Evolutionary conservation across 2,888 invertebrate genomes (phyloP).

Genomic region (Chaetoderma sp.): DNA sequence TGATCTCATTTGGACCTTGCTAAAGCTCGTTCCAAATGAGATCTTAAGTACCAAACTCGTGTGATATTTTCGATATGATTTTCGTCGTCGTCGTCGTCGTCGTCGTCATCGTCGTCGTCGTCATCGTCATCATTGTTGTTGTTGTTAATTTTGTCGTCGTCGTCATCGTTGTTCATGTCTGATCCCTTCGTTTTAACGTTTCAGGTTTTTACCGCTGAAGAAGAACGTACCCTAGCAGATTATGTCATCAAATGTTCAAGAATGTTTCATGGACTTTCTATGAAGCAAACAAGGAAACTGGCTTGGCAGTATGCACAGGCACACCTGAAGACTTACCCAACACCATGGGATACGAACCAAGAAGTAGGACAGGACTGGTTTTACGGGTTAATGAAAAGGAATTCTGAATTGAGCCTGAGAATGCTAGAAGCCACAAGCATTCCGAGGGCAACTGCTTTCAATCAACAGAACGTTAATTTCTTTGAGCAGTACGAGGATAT

Average conservation of each 20-base stretch:
- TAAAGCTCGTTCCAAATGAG: no score
- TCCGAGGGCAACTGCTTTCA: constrained; percentile 7
- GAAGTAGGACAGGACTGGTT: constrained; percentile 2
- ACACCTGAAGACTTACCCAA: background rate
- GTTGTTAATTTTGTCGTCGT: no score
- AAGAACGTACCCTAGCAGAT: background rate
- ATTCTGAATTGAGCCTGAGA: background rate
- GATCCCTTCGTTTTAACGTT: no score
- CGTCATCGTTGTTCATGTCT: no score
- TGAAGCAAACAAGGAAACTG: background rate
- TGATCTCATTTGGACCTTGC: no score
- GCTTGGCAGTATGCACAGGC: background rate
- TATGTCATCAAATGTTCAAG: constrained; percentile 11
- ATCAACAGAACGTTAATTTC: background rate
- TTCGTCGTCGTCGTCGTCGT: no score
- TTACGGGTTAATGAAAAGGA: background rate
- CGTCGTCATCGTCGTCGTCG: no score
- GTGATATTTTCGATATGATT: no score
- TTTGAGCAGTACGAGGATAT: background rate
- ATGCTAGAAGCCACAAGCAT: constrained; percentile 6
- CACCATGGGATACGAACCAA: background rate
- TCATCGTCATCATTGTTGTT: no score
- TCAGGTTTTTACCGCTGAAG: background rate
- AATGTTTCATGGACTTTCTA: constrained; percentile 9
- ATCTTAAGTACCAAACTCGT: no score